These are phyloP conservation scores for Tiaroga cobitis DNA, from an alignment of 2,797 vertebrate genomes.

Conservation along the genomic window DNA sequence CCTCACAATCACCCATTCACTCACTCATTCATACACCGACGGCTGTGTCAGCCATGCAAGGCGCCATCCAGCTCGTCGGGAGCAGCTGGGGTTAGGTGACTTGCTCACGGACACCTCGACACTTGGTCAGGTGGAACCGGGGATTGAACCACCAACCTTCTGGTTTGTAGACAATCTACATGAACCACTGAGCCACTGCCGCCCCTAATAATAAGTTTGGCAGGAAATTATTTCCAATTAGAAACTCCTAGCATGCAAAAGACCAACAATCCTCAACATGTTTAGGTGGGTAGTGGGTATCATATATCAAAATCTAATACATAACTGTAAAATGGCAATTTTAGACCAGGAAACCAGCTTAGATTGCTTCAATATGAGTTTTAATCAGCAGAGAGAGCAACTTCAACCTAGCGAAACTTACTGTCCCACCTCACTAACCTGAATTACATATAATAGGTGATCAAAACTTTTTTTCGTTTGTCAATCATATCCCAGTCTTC, in stretches of 20 bases:
- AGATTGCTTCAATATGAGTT: background rate
- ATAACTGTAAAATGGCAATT: background rate
- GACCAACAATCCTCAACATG: background rate
- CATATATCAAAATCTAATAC: background rate
- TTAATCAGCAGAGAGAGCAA: background rate
- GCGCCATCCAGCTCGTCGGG: too few relatives aligned
- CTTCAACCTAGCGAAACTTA: background rate
- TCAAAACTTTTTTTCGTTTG: background rate
- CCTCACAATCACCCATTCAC: too few relatives aligned
- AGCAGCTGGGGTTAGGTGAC: too few relatives aligned
- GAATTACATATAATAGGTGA: background rate
- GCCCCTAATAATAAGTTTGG: background rate
- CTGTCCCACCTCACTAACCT: background rate
- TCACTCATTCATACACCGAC: too few relatives aligned
- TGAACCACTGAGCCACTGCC: too few relatives aligned
- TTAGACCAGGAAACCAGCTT: background rate
- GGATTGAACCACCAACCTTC: too few relatives aligned
- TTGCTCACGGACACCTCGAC: too few relatives aligned
- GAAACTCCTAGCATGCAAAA: background rate
- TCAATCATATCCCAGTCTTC: background rate
- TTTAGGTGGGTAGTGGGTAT: background rate
- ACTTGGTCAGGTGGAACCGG: too few relatives aligned
- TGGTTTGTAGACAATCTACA: too few relatives aligned
- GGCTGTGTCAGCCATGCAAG: too few relatives aligned
- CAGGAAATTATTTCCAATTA: background rate